Conservation (phyloP, 2,113 vertebrate species). For the Sceloporus undulatus region DNA sequence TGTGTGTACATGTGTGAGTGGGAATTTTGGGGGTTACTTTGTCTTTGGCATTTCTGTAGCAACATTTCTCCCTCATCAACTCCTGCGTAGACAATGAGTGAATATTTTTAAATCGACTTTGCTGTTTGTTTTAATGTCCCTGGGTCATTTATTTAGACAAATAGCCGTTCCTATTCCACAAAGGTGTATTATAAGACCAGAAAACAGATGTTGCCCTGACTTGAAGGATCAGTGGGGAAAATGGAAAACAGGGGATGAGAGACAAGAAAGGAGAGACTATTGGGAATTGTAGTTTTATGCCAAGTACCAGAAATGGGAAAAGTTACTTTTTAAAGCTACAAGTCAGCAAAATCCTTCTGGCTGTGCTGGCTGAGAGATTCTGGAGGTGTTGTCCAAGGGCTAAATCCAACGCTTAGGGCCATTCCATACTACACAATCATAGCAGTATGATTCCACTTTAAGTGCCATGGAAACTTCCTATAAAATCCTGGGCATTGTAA, state of each 20-base stretch:
- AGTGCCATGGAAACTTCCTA: no score
- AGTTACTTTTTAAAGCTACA: no score
- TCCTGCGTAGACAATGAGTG: slow-evolving; percentile 1
- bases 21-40: not conserved
- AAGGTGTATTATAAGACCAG: not conserved
- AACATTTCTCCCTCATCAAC: not conserved
- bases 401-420: no score
- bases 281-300: not conserved
- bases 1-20: rapidly evolving
- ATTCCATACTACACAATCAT: no score
- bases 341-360: no score
- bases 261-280: not conserved
- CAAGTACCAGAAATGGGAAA: no score
- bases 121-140: slow-evolving; percentile 14
- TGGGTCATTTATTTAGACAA: slow-evolving; percentile 21
- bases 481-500: no score
- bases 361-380: no score
- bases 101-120: not conserved
- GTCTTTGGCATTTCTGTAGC: slow-evolving; percentile 22
- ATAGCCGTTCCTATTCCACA: not conserved
- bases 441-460: no score
- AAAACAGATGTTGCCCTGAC: slow-evolving; percentile 15
- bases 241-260: not conserved
- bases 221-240: not conserved
- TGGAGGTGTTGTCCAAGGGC: no score